Evolutionary conservation across 2,888 invertebrate genomes (phyloP).

Genomic region (Cataglyphis cursor): DNA sequence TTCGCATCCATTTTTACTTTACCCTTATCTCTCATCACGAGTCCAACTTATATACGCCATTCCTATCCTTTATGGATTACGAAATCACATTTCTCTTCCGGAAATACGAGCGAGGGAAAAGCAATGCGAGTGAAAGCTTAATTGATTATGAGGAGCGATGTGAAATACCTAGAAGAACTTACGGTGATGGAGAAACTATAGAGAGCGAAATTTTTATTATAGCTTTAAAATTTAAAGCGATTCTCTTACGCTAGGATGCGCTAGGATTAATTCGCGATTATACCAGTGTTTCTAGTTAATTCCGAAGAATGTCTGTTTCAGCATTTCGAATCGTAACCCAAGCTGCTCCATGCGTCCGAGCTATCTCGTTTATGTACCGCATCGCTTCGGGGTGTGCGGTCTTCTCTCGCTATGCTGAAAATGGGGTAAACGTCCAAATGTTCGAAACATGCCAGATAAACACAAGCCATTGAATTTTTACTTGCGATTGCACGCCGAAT

Average conservation of each 20-base stretch:
- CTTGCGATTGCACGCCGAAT: conserved; percentile 62
- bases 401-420: conserved; percentile 69
- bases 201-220: conserved; percentile 5
- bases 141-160: neutral
- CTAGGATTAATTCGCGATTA: conserved; percentile 17
- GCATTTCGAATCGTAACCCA: conserved; percentile 34
- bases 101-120: conserved; percentile 30
- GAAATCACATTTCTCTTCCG: conserved; percentile 17
- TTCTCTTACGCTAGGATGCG: neutral
- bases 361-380: conserved; percentile 77
- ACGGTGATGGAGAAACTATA: neutral
- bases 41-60: conserved; percentile 10
- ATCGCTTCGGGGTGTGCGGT: conserved; percentile 76
- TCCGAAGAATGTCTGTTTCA: conserved; percentile 38
- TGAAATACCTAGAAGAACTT: conserved; percentile 2
- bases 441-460: conserved; percentile 66
- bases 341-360: conserved; percentile 32
- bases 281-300: conserved; percentile 10
- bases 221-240: neutral
- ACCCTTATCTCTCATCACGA: conserved; percentile 17
- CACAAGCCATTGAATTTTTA: conserved; percentile 70
- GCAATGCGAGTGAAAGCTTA: neutral
- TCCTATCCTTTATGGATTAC: conserved; percentile 28
- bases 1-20: conserved; percentile 5
- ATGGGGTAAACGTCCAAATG: conserved; percentile 71